phyloP scores from a whole-genome alignment of 64 coral and sea anemone species.

The Montipora foliosa region DNA sequence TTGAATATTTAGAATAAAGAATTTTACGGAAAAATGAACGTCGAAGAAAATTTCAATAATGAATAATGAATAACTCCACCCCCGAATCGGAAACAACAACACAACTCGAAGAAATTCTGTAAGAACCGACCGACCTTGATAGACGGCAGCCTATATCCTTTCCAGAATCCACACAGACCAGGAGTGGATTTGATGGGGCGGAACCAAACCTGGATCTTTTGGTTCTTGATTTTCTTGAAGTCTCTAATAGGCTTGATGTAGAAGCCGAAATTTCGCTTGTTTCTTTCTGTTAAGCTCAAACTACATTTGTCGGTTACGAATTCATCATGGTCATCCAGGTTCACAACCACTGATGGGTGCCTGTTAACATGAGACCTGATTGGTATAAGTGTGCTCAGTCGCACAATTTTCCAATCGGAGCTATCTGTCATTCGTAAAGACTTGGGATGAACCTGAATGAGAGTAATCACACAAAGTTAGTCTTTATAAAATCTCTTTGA shows the following conservation, averaged over 20 bases:
- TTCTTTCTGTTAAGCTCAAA: conserved; percentile 73
- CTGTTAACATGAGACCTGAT: conserved; percentile 70
- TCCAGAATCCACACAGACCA: conserved; percentile 85
- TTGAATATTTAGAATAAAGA: too few relatives aligned
- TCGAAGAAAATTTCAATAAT: neutral
- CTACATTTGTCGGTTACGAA: conserved; percentile 87
- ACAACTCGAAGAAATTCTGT: neutral
- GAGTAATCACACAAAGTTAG: neutral
- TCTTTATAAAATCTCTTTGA: neutral
- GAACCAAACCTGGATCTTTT: conserved; percentile 65
- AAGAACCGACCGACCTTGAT: conserved; percentile 45
- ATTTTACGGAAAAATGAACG: too few relatives aligned
- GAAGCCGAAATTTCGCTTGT: conserved; percentile 69
- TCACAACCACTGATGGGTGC: conserved; percentile 44
- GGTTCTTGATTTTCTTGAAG: conserved; percentile 74
- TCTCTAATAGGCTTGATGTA: conserved; percentile 82
- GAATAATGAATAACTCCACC: neutral
- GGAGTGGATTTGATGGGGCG: conserved; percentile 58
- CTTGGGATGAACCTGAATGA: conserved; percentile 67
- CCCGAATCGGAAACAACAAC: neutral
- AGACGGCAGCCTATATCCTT: conserved; percentile 68
- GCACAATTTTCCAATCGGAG: conserved; percentile 73
- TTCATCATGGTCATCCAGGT: conserved; percentile 48
- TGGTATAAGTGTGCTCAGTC: conserved; percentile 47
- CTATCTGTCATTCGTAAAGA: conserved; percentile 62